Conservation (phyloP, 2,888 invertebrate species). For the Leptinotarsa peninsularis region DNA sequence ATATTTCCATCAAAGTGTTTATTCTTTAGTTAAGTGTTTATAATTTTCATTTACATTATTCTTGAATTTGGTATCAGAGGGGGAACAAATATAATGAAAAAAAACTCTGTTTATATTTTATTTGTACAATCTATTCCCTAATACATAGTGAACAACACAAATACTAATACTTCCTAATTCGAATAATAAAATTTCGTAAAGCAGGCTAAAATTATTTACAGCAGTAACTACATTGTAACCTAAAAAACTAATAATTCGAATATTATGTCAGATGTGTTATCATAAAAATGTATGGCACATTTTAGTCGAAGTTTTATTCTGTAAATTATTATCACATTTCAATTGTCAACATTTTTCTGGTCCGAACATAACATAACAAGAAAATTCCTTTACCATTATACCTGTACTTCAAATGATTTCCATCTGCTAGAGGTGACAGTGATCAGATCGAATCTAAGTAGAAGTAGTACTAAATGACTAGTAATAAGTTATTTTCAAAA, state of each 20-base stretch:
- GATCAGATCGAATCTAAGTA: constrained; percentile 27
- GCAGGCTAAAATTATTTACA: constrained; percentile 38
- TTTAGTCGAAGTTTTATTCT: constrained; percentile 28
- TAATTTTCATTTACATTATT: too few relatives aligned
- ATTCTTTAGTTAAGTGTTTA: too few relatives aligned
- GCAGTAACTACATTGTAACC: constrained; percentile 28
- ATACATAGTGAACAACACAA: constrained; percentile 33
- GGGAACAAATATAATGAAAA: not conserved
- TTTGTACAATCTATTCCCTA: constrained; percentile 19
- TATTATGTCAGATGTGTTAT: constrained; percentile 15
- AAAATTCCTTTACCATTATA: not conserved
- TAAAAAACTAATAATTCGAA: constrained; percentile 16
- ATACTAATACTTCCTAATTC: constrained; percentile 26
- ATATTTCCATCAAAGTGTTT: too few relatives aligned
- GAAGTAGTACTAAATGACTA: constrained; percentile 50
- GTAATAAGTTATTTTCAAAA: constrained; percentile 51
- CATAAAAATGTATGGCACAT: constrained; percentile 41
- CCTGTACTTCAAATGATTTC: constrained; percentile 8
- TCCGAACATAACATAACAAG: not conserved
- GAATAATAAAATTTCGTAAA: constrained; percentile 26
- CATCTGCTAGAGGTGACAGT: constrained; percentile 11
- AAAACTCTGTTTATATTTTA: not conserved
- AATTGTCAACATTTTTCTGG: constrained; percentile 23
- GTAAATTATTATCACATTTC: constrained; percentile 29
- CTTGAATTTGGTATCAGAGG: not conserved